These are phyloP conservation scores for Metopolophium dirhodum DNA, from an alignment of 1,140 invertebrate species.

Conservation along the genomic window DNA sequence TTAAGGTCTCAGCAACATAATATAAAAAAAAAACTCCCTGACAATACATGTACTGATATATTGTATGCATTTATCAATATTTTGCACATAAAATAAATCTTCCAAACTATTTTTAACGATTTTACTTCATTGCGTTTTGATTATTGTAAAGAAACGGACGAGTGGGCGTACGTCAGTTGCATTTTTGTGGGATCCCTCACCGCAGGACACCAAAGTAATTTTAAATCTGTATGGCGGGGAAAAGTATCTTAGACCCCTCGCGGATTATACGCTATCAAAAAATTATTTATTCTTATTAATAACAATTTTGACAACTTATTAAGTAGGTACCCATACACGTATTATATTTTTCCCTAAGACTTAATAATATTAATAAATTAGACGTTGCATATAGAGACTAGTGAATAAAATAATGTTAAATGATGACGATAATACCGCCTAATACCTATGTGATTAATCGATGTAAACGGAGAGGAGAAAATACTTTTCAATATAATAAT, in stretches of 20 bases:
- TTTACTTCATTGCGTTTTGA: not conserved
- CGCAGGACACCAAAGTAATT: slow-evolving; percentile 31
- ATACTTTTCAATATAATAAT: slow-evolving; percentile 13
- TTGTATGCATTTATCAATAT: not conserved
- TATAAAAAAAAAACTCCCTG: not conserved
- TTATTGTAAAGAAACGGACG: not conserved
- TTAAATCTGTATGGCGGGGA: not conserved
- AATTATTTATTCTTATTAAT: slow-evolving; percentile 21
- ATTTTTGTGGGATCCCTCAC: slow-evolving; percentile 49
- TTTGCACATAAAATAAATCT: not conserved
- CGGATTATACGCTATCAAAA: slow-evolving; percentile 19
- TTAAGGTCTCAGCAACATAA: too few relatives aligned
- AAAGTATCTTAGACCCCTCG: slow-evolving; percentile 26
- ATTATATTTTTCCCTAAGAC: not conserved
- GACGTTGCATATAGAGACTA: not conserved
- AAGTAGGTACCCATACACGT: not conserved
- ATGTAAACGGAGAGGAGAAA: not conserved
- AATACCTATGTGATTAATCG: slow-evolving; percentile 35
- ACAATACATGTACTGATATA: too few relatives aligned
- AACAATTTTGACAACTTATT: slow-evolving; percentile 17
- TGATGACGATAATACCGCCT: not conserved
- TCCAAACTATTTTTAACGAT: not conserved
- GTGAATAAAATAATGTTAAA: slow-evolving; percentile 8
- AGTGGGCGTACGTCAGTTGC: slow-evolving; percentile 17
- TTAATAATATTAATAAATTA: slow-evolving; percentile 7